Evolutionary conservation across 2,797 vertebrate species (phyloP), one percentile per base, ranked within the genome.

Genomic region (Megalops cyprinoides): DNA sequence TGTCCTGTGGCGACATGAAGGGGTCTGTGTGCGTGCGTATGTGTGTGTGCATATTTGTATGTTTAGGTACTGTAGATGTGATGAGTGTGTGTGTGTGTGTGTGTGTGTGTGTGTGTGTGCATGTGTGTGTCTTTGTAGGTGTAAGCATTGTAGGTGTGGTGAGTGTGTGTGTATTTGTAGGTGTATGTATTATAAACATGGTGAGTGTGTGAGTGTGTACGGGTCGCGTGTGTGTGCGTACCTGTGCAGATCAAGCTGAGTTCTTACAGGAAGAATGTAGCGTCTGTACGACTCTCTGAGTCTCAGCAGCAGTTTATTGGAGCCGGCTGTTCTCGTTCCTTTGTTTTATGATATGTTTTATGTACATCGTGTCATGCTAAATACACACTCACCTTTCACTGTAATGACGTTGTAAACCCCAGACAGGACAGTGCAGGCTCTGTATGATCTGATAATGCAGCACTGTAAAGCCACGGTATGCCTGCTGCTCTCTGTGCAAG

Each of bases 261-360:
- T n/a, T n/a, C n/a, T n/a, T n/a, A n/a, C 8, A 14, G n/a, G 5
- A 82, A 56, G 79, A 85, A 84, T 84, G 80, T 51, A 75, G 60
- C 58, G 42, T 75, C 58, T 53, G 85, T 82, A 77, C 55, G 75
- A 78, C 84, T 76, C 87, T 69, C 74, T 56, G 77, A 46, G n/a
- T 74, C 23, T 82, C 78, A 79, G 58, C 77, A 14, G 58, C 81
- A 25, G 82, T 85, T 89, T 76, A 84, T 87, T 48, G 28, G 55
- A 80, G 49, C 60, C 81, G 74, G 60, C 71, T 75, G 79, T n/a
- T 60, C 78, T 65, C 51, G 82, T 49, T 39, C 76, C 34, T 51
- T n/a, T n/a, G 9, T 79, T 18, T 55, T 85, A 84, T 85, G 9
- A 37, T 73, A 79, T 28, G 9, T 67, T 65, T 77, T 60, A 62